Evolutionary conservation across 1,140 invertebrate genomes (phyloP), one percentile per base, ranked within the genome.

Genomic region (Drosophila subobscura): DNA sequence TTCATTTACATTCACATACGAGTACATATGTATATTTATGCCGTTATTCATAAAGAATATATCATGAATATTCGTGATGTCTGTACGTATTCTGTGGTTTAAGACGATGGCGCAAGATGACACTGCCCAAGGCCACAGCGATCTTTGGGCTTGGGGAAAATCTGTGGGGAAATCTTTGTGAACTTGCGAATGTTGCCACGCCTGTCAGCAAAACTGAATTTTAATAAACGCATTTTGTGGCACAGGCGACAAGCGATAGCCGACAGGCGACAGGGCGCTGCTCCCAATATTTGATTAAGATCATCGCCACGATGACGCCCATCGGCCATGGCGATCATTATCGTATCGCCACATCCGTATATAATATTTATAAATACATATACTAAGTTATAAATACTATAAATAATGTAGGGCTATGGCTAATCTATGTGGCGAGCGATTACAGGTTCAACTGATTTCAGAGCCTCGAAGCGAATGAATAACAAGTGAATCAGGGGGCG

Each of bases 171-270:
- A 58, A 47, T 20, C 51, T 33, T 33, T 51, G 27, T 60, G 64
- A 45, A 67, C 33, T 52, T 49, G 55, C 40, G 47, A 74, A 4
- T 33, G 50, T 16, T 8, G 25, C 29, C 2, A 5, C 49, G 25
- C 41, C 73, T 83, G 79, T 83, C 79, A 77, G 53, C 42, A 29
- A 50, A 53, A 68, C 44, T 67, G 61, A 77, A 71, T 81, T 81
- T 66, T 40, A 81, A 75, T 81, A 86, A 86, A 61, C 77, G 76
- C 76, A 85, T 85, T 85, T 77, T 70, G 72, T 57, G 80, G 58
- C 79, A 78, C 50, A 59, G 60, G 67, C 70, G 46, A 66, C 22
- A 45, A 27, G 40, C 20, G 33, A 52, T 25, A 23, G 33, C 14
- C 27, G 14, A 51, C 14, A 33, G 63, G 22, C 67, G 67, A 72